phyloP scores from a whole-genome alignment of 2,113 vertebrate genomes.

The Malurus melanocephalus region DNA sequence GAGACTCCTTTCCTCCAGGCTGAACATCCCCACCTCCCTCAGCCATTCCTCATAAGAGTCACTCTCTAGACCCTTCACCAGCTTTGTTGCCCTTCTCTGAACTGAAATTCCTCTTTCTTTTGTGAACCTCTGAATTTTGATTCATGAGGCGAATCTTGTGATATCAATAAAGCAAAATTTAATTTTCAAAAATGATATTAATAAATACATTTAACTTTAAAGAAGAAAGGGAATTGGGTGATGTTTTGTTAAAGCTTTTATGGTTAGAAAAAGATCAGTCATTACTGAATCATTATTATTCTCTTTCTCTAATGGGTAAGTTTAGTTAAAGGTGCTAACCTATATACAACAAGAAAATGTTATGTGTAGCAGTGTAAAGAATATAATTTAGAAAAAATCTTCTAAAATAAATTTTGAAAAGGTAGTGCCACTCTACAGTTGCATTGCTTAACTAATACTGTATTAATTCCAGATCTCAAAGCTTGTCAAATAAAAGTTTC shows the following conservation, averaged over 20 bases:
- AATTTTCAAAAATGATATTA: neutral
- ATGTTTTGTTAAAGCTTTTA: neutral
- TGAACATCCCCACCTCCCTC: neutral
- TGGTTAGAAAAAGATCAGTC: neutral
- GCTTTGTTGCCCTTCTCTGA: neutral
- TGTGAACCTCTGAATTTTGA: neutral
- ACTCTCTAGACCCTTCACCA: neutral
- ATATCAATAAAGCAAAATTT: neutral
- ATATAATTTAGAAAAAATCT: neutral
- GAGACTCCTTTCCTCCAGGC: neutral
- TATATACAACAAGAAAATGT: neutral
- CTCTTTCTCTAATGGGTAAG: neutral
- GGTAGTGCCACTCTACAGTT: neutral
- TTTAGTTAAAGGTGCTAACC: neutral
- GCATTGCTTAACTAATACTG: neutral
- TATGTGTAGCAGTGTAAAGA: neutral
- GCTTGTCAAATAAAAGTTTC: neutral
- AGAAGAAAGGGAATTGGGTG: neutral
- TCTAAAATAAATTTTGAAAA: neutral
- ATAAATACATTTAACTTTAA: neutral
- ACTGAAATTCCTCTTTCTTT: neutral
- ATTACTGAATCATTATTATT: neutral
- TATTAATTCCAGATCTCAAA: slow-evolving; percentile 25
- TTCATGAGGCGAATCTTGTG: neutral
- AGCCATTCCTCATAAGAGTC: neutral